Evolutionary conservation across 2,113 vertebrate species (phyloP).

Genomic region (Lophura nycthemera): DNA sequence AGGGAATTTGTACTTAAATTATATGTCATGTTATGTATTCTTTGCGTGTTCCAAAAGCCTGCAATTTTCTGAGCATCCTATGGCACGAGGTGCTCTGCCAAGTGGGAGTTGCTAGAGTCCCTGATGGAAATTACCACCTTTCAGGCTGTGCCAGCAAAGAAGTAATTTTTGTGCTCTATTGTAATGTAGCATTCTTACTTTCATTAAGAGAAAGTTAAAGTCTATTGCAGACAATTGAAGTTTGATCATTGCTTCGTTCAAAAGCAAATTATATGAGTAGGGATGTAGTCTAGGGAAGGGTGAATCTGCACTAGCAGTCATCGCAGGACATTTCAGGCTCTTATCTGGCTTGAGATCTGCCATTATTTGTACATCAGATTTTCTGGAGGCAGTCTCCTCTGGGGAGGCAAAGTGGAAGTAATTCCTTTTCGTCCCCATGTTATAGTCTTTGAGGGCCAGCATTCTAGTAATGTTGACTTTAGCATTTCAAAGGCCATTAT

Average conservation of each 20-base stretch:
- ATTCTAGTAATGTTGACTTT: neutral
- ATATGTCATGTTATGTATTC: neutral
- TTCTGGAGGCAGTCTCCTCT: neutral
- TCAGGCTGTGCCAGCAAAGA: neutral
- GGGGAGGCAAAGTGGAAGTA: neutral
- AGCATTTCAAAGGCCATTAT: neutral
- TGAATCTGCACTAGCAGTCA: neutral
- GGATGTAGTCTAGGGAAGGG: neutral
- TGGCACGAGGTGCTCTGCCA: neutral
- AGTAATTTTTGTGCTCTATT: conserved; percentile 19
- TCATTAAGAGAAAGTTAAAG: conserved; percentile 18
- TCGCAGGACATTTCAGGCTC: neutral
- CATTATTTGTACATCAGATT: neutral
- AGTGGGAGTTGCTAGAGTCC: conserved; percentile 11
- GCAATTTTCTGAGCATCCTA: conserved; percentile 23
- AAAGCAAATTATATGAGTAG: neutral
- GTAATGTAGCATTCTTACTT: neutral
- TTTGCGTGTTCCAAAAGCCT: conserved; percentile 14
- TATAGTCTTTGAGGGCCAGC: neutral
- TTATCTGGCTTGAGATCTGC: neutral
- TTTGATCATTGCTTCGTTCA: conserved; percentile 6
- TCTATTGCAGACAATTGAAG: neutral
- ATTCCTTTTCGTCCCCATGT: neutral
- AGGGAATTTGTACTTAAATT: conserved; percentile 1
- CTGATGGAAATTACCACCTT: conserved; percentile 57